Conservation (phyloP, 2,888 invertebrate genomes). For the Saturnia pavonia region DNA sequence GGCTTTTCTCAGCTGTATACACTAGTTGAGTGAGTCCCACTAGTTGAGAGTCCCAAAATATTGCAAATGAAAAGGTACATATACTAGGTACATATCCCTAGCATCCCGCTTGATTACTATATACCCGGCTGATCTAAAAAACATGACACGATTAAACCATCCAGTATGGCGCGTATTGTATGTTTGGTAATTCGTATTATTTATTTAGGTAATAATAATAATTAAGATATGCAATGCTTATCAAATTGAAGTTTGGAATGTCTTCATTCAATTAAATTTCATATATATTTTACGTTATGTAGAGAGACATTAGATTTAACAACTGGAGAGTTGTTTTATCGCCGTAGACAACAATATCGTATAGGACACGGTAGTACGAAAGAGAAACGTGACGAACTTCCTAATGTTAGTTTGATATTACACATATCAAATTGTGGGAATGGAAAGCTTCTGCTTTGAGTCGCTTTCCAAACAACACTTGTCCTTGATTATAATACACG, state of each 20-base stretch:
- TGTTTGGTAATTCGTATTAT: background rate
- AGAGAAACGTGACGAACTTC: slow-evolving; percentile 34
- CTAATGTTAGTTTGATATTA: slow-evolving; percentile 33
- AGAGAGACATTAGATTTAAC: background rate
- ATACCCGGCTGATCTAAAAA: no score
- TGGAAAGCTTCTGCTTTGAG: slow-evolving; percentile 38
- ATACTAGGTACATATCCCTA: no score
- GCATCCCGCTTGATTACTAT: no score
- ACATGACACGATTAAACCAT: no score
- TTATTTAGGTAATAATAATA: background rate
- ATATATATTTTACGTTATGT: background rate
- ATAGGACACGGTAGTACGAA: slow-evolving; percentile 23
- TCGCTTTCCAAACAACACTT: slow-evolving; percentile 34
- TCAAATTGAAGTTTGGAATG: background rate
- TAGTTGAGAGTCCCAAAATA: no score
- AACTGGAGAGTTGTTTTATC: slow-evolving; percentile 1
- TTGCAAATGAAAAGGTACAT: no score
- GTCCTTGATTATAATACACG: background rate
- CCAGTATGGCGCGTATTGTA: no score
- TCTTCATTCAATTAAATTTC: background rate
- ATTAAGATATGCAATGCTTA: background rate
- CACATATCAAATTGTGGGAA: slow-evolving; percentile 30
- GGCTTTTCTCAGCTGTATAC: no score
- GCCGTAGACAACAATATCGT: background rate
- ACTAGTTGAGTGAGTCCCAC: no score